phyloP scores from a whole-genome alignment of 2,113 vertebrate genomes.

The Vicugna pacos region DNA sequence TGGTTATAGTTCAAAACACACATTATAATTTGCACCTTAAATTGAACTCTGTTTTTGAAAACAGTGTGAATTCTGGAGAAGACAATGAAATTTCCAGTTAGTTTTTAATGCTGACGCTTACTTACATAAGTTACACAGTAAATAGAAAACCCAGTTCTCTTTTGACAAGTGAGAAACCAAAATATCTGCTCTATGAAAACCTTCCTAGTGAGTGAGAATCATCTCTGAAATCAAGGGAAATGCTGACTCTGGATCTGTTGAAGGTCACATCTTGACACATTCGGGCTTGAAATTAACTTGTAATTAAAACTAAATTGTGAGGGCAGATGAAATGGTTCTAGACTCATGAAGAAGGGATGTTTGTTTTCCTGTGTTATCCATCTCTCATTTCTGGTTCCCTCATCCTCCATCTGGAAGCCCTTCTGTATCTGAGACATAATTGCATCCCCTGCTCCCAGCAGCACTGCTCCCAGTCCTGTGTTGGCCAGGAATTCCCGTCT shows the following conservation, averaged over 20 bases:
- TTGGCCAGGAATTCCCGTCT: background rate
- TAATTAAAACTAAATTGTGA: background rate
- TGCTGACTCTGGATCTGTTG: background rate
- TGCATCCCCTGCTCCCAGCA: rapidly evolving
- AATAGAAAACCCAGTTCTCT: background rate
- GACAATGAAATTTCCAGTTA: background rate
- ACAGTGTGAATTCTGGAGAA: background rate
- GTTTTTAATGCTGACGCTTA: background rate
- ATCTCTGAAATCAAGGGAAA: background rate
- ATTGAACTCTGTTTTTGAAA: conserved; percentile 2
- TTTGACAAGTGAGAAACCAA: background rate
- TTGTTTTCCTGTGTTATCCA: background rate
- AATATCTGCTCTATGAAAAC: background rate
- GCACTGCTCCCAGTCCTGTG: background rate
- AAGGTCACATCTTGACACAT: background rate
- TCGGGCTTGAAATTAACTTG: background rate
- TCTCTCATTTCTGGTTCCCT: background rate
- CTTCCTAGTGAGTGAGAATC: background rate
- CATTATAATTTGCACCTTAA: background rate
- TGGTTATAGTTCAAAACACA: conserved; percentile 12
- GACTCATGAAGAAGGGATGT: background rate
- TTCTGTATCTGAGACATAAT: background rate
- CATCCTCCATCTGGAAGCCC: background rate
- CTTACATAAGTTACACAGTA: background rate
- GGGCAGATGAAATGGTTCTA: background rate